phyloP scores from a whole-genome alignment of 2,888 invertebrate genomes.

The Clitarchus hookeri region DNA sequence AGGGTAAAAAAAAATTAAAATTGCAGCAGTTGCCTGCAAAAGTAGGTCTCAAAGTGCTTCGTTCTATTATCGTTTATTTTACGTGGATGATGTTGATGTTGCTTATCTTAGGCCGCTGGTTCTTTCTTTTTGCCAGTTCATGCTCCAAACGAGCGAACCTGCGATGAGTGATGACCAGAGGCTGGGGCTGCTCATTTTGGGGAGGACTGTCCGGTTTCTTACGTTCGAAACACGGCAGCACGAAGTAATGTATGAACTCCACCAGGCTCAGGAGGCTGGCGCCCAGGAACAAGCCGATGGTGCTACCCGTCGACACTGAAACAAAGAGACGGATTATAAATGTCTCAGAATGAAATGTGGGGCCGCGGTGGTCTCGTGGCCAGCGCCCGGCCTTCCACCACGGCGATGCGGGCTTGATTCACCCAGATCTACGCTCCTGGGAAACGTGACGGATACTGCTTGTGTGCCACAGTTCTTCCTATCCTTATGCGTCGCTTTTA shows the following conservation, averaged over 20 bases:
- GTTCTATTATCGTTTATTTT: no score
- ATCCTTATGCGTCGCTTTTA: no score
- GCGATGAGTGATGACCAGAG: neutral
- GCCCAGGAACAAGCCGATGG: constrained; percentile 19
- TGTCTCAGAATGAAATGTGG: no score
- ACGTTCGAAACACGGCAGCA: neutral
- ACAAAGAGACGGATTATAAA: neutral
- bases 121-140: neutral
- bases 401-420: no score
- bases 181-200: neutral
- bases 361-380: no score
- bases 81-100: neutral
- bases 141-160: neutral
- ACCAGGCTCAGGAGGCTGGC: constrained; percentile 17
- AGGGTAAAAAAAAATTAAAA: no score
- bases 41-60: no score
- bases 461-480: no score
- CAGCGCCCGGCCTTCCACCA: no score
- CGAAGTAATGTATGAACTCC: constrained; percentile 21
- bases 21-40: no score
- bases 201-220: neutral
- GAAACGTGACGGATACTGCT: no score
- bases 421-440: no score
- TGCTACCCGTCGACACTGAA: constrained; percentile 22
- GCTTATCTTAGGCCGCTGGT: neutral